Evolutionary conservation across 2,888 invertebrate genomes (phyloP).

Genomic region (Xestobium rufovillosum): DNA sequence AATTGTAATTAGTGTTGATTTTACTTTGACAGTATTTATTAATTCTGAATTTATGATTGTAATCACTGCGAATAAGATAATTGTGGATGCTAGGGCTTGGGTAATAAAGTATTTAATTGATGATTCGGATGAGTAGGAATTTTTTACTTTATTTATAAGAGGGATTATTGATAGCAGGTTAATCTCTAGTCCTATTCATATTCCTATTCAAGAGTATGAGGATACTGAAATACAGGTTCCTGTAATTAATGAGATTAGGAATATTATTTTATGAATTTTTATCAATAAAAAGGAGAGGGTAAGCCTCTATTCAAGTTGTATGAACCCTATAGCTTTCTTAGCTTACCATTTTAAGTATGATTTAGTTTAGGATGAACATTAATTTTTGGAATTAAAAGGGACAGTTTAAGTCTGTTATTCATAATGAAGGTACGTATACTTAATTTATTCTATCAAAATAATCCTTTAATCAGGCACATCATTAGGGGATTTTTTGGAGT

Average conservation of each 20-base stretch:
- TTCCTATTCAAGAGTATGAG: no score
- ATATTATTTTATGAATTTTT: no score
- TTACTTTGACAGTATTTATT: constrained; percentile 53
- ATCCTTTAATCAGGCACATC: constrained; percentile 52
- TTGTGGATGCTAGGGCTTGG: constrained; percentile 52
- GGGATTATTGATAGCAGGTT: no score
- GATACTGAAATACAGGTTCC: constrained; percentile 47
- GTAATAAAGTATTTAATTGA: no score
- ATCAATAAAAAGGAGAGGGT: no score
- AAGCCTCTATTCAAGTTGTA: constrained; percentile 44
- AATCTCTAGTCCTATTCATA: no score
- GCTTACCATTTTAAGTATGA: constrained; percentile 54
- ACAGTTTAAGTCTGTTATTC: no score
- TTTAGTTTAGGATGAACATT: constrained; percentile 56
- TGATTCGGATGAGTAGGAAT: no score
- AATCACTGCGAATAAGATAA: constrained; percentile 46
- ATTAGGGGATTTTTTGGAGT: constrained; percentile 29
- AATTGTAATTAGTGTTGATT: no score
- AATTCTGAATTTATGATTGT: constrained; percentile 38
- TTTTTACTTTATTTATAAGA: no score
- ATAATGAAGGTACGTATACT: no score
- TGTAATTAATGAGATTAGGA: no score
- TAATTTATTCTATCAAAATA: constrained; percentile 57
- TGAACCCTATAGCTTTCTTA: constrained; percentile 47
- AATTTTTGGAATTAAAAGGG: constrained; percentile 57